Conservation (phyloP, 2,797 vertebrate genomes). For the Lates japonicus region DNA sequence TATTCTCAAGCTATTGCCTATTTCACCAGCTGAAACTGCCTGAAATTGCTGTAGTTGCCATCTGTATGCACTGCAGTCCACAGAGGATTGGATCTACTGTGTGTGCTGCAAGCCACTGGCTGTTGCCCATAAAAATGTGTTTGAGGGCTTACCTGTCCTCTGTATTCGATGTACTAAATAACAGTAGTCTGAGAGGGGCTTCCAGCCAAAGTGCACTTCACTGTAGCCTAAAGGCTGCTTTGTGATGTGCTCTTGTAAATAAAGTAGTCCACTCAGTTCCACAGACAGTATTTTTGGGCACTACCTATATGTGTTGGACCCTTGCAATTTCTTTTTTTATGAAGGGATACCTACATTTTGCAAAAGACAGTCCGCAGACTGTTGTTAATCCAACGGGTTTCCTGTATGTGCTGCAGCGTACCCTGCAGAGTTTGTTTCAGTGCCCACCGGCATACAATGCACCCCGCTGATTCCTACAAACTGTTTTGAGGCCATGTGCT, state of each 20-base stretch:
- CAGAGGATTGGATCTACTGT: slow-evolving; percentile 10
- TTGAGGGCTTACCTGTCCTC: slow-evolving; percentile 21
- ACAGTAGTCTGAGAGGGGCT: background rate
- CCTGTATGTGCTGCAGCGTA: slow-evolving; percentile 37
- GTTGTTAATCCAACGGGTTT: slow-evolving; percentile 48
- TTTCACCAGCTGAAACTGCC: slow-evolving; percentile 29
- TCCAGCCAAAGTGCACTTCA: slow-evolving; percentile 48
- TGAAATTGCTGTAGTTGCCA: slow-evolving; percentile 5
- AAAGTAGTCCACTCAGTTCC: slow-evolving; percentile 32
- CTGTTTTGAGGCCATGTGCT: slow-evolving; percentile 33
- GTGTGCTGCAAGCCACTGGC: background rate
- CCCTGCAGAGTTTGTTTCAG: slow-evolving; percentile 5
- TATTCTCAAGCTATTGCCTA: background rate
- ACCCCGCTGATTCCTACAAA: slow-evolving; percentile 35
- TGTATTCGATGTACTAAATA: slow-evolving; percentile 12
- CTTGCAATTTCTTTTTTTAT: background rate
- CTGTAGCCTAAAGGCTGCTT: slow-evolving; percentile 52
- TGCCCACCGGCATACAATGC: background rate
- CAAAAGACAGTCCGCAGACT: slow-evolving; percentile 30
- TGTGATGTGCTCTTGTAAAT: slow-evolving; percentile 44
- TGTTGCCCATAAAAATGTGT: background rate
- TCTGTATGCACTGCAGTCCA: slow-evolving; percentile 12
- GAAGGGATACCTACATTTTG: slow-evolving; percentile 1
- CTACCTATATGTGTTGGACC: slow-evolving; percentile 9
- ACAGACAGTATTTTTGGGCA: slow-evolving; percentile 34